Evolutionary conservation across 2,113 vertebrate genomes (phyloP), one percentile per base, ranked within the genome.

Genomic region (Heptranchias perlo): DNA sequence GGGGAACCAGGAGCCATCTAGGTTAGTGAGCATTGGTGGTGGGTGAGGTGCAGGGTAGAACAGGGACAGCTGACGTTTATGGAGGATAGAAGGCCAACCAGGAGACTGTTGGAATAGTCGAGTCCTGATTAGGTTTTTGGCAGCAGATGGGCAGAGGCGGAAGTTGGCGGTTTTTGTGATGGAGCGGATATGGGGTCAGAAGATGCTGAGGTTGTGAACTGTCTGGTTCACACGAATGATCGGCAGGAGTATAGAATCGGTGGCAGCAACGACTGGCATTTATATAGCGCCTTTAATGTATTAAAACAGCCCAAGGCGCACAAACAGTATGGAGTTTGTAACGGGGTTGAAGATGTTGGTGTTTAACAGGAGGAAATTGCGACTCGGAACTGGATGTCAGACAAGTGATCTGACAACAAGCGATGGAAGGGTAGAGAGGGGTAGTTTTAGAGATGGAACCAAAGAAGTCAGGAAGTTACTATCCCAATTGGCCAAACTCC

Each of bases 201-300:
- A 8, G 23, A 87, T 87, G 84, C 47, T 49, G 84, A 87, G 47
- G 44, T 18, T 84, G 65, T 25, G 47, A 52, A 87, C 23, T 52
- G 25, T 78, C 8, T 76, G n/a, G 13, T 47, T 96, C 97, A 97
- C 97, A 97, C 97, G 97, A 97, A 93, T 96, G n/a, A 39, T 39
- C 44, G 76, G n/a, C 76, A 39, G 76, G n/a, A 16, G 10, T 14
- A 47, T 21, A 18, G 25, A 25, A 49, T 10, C 8, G 5, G 25
- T 87, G 47, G 49, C 11, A 28, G 49, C 11, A 28, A 87, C 39
- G 54, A 52, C 13, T 82, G 76, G n/a, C 39, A 58, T 58, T 58
- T 58, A 58, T 5, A 58, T 58, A 58, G 58, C 4, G 47, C 18
- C 21, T 47, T 84, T 6, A 84, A 39, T 0, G 25, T 69, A 69